phyloP scores from a whole-genome alignment of 2,888 invertebrate species.

The Cotesia congregata region DNA sequence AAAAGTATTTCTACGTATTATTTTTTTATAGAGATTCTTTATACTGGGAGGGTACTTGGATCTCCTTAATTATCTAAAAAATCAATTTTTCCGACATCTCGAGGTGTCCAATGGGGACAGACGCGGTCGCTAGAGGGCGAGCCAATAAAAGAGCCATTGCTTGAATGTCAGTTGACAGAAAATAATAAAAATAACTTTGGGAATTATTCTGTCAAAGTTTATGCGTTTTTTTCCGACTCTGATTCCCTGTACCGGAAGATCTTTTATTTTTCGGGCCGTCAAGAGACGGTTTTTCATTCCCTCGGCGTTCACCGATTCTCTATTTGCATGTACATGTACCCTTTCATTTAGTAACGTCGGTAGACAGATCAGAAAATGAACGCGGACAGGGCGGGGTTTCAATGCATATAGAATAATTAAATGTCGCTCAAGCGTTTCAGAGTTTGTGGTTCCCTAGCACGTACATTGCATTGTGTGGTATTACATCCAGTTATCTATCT shows the following conservation, averaged over 20 bases:
- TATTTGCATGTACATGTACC: conserved; percentile 8
- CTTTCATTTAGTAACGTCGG: conserved; percentile 17
- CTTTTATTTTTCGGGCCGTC: background rate
- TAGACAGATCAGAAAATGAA: conserved; percentile 49
- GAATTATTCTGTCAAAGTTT: background rate
- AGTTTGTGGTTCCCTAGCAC: conserved; percentile 14
- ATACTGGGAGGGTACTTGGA: too few relatives aligned
- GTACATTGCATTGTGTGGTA: background rate
- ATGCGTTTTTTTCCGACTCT: background rate
- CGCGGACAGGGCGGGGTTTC: conserved; percentile 38
- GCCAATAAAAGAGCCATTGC: background rate
- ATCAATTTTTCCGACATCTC: too few relatives aligned
- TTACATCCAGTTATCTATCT: background rate
- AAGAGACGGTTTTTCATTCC: background rate
- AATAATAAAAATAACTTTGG: background rate
- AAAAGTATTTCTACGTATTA: too few relatives aligned
- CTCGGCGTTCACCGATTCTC: background rate
- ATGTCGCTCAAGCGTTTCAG: conserved; percentile 55
- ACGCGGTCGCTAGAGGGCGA: background rate
- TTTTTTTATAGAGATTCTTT: too few relatives aligned
- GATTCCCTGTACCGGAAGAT: background rate
- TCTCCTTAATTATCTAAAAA: too few relatives aligned
- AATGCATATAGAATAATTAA: conserved; percentile 63
- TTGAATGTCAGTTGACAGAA: background rate
- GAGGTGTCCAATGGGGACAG: too few relatives aligned